Base-by-base conservation (phyloP, 2,113 vertebrate genomes). In the Cyprinodon variegatus region DNA sequence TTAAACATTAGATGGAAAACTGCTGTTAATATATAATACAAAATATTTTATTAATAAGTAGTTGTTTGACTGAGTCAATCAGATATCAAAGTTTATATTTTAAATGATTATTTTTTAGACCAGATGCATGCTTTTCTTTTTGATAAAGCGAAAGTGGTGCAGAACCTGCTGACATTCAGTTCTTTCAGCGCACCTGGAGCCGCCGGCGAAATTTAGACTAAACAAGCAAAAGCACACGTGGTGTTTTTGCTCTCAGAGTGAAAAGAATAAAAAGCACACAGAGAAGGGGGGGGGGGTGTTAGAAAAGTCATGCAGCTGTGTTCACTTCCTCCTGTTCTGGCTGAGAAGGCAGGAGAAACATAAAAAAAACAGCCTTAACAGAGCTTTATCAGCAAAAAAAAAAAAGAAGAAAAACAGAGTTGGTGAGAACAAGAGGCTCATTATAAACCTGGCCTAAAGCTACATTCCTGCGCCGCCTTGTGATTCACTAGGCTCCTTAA, bases 391-490 rank as follows among this genome's bases (percentile, higher is more conserved):
- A 89, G 86, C 87, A 76, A 67, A 88, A 91, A 84, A 85, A 85
- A 71, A 45, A 61, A 29, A 29, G 29, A 29, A 29, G 29, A 29
- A 29, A 40, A 22, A 3, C 12, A 22, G 5, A 65, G 12, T 29
- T 29, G 36, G 36, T 37, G 66, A 71, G 86, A 92, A 92, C 89
- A 93, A 94, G 59, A 77, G 86, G 36, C 41, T 74, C 68, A 77
- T 92, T 91, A 91, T 91, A 41, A 78, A 68, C 75, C 66, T 74
- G 43, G 70, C 92, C 89, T 71, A 62, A 74, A 90, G 92, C 91
- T 45, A 70, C 82, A 92, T 91, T 91, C 87, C 88, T 85, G 10
- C 57, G 10, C 20, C 71, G 77, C 85, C 89, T 92, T 90, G 91
- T 93, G 91, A 94, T 89, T 50, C 77, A 53, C 69, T 66, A 74